Conservation (phyloP, 2,797 vertebrate genomes). For the Coendou prehensilis region DNA sequence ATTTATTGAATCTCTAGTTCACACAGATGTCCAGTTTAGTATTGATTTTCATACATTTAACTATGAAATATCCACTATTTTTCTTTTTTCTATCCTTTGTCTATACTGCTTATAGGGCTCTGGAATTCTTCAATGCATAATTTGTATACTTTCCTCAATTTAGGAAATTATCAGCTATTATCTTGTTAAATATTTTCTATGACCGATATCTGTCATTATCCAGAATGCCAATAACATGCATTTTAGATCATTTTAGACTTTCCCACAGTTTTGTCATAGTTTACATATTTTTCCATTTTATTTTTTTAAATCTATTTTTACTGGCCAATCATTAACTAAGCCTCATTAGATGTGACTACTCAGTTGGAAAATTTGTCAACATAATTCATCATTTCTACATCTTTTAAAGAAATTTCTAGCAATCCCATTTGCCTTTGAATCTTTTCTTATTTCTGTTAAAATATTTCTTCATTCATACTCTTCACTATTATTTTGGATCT, state of each 20-base stretch:
- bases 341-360: neutral
- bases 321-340: neutral
- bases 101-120: neutral
- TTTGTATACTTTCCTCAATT: conserved; percentile 6
- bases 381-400: neutral
- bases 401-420: neutral
- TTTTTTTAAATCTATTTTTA: neutral
- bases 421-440: neutral
- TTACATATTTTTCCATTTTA: neutral
- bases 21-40: neutral
- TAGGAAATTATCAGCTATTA: neutral
- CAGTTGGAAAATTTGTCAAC: neutral
- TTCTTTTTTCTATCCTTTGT: neutral
- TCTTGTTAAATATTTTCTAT: neutral
- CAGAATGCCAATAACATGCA: neutral
- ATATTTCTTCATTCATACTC: neutral
- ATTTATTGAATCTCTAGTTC: neutral
- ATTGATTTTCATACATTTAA: neutral
- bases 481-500: neutral
- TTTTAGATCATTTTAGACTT: neutral
- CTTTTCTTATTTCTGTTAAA: neutral
- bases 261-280: neutral
- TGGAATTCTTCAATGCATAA: neutral
- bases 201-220: neutral
- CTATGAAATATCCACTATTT: neutral